Evolutionary conservation across 2,888 invertebrate species (phyloP), one percentile per base, ranked within the genome.

Genomic region (Chelonus formosanus): DNA sequence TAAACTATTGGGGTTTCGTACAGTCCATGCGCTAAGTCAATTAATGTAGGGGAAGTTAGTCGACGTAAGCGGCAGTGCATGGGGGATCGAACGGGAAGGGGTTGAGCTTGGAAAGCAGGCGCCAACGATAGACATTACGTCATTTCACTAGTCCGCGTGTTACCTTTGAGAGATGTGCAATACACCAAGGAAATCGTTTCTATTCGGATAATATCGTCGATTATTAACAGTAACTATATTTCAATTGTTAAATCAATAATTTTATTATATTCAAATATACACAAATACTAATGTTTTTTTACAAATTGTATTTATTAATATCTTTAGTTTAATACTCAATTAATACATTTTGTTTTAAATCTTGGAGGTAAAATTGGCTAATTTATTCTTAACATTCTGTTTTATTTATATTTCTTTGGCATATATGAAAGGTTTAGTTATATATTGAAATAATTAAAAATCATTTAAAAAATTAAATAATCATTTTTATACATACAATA

Each of bases 111-210:
- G 65, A 56, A 62, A 70, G 65, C 63, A 60, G 63, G 67, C 71
- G 70, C 71, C 75, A 74, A 73, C 67, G 76, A 75, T 75, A 72
- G 71, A 76, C 75, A 68, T 68, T 76, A 68, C 67, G 52, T 52
- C 31, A 73, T 73, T 70, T 68, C 71, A 71, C 55, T 75, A 78
- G 79, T 78, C 78, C 80, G 80, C 78, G 80, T 79, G 78, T 77
- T 76, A 75, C 74, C 75, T 69, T 72, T 57, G 52, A 55, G 32
- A 74, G 70, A 72, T 73, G 76, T 57, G 58, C 67, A 67, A 65
- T 72, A 71, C 70, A 73, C 66, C 70, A 71, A 71, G 70, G 52
- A 6, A 32, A 52, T 52, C 6, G 31, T 52, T 31, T 52, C 34
- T 8, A 6, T 32, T 52, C 32, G 5, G 8, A 52, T 34, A 34